A percentile compares a stretch with the other conserved stretches of the same genome.
These are phyloP conservation scores for Tachysurus vachellii DNA, from an alignment of 2,113 vertebrate species.

Conservation along the genomic window DNA sequence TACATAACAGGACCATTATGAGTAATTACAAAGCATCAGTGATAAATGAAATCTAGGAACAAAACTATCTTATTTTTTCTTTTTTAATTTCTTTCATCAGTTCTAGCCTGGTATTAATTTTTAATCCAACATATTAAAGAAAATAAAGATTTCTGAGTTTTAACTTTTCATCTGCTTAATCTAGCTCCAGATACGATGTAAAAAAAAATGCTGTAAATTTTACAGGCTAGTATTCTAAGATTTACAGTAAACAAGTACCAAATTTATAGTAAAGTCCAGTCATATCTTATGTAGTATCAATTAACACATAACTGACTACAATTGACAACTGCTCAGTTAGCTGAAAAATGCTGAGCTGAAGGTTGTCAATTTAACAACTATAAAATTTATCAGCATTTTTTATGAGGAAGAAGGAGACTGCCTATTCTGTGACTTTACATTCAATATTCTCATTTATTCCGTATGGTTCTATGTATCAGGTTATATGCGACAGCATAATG, in stretches of 20 bases:
- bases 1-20: background rate
- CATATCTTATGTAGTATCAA: background rate
- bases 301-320: background rate
- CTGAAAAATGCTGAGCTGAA: background rate
- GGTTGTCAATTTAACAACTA: background rate
- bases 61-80: background rate
- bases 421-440: background rate
- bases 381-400: background rate
- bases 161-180: background rate
- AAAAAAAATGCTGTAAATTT: background rate
- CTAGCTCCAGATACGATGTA: background rate
- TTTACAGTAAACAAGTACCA: background rate
- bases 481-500: background rate
- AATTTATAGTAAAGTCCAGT: background rate
- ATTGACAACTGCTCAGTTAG: background rate
- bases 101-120: background rate
- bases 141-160: background rate
- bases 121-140: background rate
- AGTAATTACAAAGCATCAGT: no score
- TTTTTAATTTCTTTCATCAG: background rate
- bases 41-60: background rate
- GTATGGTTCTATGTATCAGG: background rate
- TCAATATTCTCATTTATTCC: background rate
- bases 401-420: background rate
- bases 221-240: background rate